Conservation (phyloP, 2,113 vertebrate species). For the Oryzias celebensis region DNA sequence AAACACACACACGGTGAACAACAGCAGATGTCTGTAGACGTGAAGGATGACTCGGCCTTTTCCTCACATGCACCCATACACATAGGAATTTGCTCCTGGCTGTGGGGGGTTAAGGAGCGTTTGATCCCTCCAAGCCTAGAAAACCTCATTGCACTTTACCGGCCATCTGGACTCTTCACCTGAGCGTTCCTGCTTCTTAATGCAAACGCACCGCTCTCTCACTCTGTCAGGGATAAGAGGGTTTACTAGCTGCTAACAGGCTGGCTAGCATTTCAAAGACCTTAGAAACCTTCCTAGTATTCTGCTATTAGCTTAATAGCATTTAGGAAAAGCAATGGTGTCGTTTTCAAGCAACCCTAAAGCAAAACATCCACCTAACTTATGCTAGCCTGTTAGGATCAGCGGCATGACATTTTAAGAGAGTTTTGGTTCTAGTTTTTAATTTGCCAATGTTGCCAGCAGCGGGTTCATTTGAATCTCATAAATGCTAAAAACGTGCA, state of each 20-base stretch:
- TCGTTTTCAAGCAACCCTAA: no score
- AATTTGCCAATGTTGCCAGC: no score
- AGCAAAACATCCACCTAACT: no score
- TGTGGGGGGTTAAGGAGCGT: constrained; percentile 56
- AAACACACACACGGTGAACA: constrained; percentile 23
- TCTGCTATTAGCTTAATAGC: constrained; percentile 1
- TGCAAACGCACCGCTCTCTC: constrained; percentile 15
- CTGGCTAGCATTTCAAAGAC: constrained; percentile 7
- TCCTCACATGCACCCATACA: constrained; percentile 12
- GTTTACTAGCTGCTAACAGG: constrained; percentile 41
- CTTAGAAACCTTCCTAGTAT: constrained; percentile 3
- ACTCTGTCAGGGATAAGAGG: constrained; percentile 36
- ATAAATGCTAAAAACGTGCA: no score
- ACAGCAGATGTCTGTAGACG: constrained; percentile 42
- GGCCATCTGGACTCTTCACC: constrained; percentile 56
- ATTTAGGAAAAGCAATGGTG: not conserved
- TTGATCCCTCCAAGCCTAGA: constrained; percentile 52
- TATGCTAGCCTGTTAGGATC: no score
- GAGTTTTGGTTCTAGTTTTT: no score
- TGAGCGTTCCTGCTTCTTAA: constrained; percentile 30
- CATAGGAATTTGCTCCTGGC: constrained; percentile 15
- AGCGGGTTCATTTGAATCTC: no score
- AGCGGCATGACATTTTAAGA: no score
- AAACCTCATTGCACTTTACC: constrained; percentile 44
- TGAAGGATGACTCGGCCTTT: constrained; percentile 32